Evolutionary conservation across 2,797 vertebrate genomes (phyloP), one percentile per base, ranked within the genome.

Genomic region (Serranus cabrilla): DNA sequence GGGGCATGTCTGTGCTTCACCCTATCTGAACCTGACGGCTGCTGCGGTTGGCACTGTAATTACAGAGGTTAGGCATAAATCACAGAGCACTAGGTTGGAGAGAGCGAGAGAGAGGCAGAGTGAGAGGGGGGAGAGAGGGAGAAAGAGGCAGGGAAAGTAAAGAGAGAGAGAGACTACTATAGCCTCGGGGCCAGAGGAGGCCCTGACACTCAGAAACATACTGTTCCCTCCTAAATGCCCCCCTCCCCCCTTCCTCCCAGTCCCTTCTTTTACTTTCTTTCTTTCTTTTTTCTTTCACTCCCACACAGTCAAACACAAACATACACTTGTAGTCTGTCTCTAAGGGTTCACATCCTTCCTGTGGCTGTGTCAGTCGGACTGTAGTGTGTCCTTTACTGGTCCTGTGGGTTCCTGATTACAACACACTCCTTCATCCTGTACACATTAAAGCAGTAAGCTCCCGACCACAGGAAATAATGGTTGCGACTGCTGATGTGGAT

Each of bases 1-100:
- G 82, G 89, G 88, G 80, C 91, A 91, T 90, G 91, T 90, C 87
- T 89, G 87, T 88, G 69, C 91, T 66, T 94, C 87, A 91, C 89
- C 92, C 87, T 37, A 71, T 42, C 85, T 93, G 77, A 94, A 92
- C 90, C 86, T 87, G 88, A 90, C 14, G 72, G 84, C 88, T 88
- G 73, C 85, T 79, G 84, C 14, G 55, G 80, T 86, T 88, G 84
- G 87, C 83, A 72, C 78, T 81, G 82, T 91, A 91, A 94, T 93
- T 91, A 93, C 76, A 86, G 66, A 86, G 81, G 86, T 76, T 75
- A 81, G 78, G 56, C 74, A 85, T 91, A 92, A 93, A 93, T 93
- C 91, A 91, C 77, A 85, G 60, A 78, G 72, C 27, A 11, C 76
- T 71, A 75, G 56, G 69, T 46, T 54, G 60, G 56, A 74, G 46